Base-by-base conservation (phyloP, 2,113 vertebrate species). In the Dermatemys mawii region DNA sequence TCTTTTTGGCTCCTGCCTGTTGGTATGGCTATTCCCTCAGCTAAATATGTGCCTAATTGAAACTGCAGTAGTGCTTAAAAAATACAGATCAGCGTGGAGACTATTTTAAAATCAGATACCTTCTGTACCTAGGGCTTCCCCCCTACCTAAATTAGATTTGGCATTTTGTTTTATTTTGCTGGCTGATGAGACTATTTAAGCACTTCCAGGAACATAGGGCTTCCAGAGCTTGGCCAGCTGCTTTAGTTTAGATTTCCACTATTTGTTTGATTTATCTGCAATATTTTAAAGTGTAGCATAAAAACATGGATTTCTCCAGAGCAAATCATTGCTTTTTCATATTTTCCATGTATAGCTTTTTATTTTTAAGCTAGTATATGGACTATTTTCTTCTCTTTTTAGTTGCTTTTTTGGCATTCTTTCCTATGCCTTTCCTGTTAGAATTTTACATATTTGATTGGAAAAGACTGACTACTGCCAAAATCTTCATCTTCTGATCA, bases 181-280 rank as follows among this genome's bases (percentile, higher is more conserved):
- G 86, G 29, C 51, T 83, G 67, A 86, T 93, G 89, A 38, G 19
- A 35, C 76, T 97, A 93, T 90, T 94, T 90, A 78, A 57, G 41
- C 54, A 84, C 84, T 96, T 97, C 38, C 60, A 75, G 90, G 48
- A 89, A 67, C 57, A 93, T n/a, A 50, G 50, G 35, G 60, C 49
- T 88, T 83, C 32, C 60, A 91, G 44, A 11, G 11, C 84, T 55
- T 87, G 11, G 70, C 81, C 75, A 93, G 83, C 73, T 73, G 78
- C 81, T 91, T 95, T 82, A 60, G 57, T 92, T 95, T 93, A 89
- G 51, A 88, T 88, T 95, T 94, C 78, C 41, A 83, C 83, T 91
- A 82, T 96, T 97, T 84, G 26, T 91, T 94, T 96, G 57, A 94
- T 93, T 92, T 89, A 86, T 90, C 81, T 84, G 67, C 92, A 92